Base-by-base conservation (phyloP, 1,140 invertebrate genomes). In the Ptiloglossa arizonensis region DNA sequence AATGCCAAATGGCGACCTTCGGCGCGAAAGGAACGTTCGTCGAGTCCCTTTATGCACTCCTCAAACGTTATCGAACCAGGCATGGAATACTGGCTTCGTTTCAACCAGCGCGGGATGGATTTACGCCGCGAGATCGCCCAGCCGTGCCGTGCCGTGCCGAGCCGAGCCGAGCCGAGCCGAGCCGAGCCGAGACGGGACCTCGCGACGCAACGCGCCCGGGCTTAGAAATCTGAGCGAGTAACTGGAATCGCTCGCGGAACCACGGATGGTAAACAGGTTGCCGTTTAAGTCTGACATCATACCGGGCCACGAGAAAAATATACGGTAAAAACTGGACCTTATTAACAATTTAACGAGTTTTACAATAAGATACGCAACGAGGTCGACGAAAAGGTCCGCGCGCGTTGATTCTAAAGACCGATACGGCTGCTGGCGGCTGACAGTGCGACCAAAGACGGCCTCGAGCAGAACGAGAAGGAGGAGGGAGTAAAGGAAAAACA, bases 381-480 rank as follows among this genome's bases (percentile, higher is more conserved):
- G 35, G 35, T 74, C 32, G 24, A 5, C 41, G 44, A 70, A 70
- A 63, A 60, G 46, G 32, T 15, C 11, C 27, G n/a, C 32, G 46
- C 15, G 29, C 59, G 35, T 77, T 35, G 68, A 77, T 60, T 63
- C 35, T 50, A 63, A 50, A 46, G 68, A 62, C 67, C 32, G 74
- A 71, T 71, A 71, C 24, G 24, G 46, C 59, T 60, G 27, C 27
- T 35, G 75, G 52, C 71, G 56, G 66, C 72, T 77, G 57, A 77
- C 68, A 70, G 35, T 38, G 63, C 64, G 64, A 76, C 69, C 84
- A 62, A 71, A 70, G 79, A 84, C 66, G 79, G 75, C 69, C 59
- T 44, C 82, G 79, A 74, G 62, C 46, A 70, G 77, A 70, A 73
- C 48, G 62, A 50, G 57, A 83, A 46, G 60, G 17, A 38, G 67